phyloP scores from a whole-genome alignment of 2,113 vertebrate species.

The Labeo rohita region DNA sequence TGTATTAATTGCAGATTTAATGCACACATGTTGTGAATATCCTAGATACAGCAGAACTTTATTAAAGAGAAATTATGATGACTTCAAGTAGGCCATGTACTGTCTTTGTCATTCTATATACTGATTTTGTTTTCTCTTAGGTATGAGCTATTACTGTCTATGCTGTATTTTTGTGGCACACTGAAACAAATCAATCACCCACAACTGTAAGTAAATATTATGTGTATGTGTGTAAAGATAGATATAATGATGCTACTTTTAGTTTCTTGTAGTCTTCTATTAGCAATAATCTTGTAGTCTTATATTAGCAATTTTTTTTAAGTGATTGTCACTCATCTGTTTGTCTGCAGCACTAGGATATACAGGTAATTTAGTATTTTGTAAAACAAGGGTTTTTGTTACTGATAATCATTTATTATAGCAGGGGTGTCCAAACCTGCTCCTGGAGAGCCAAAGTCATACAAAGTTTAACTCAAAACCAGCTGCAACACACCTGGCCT shows the following conservation, averaged over 20 bases:
- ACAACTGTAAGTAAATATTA: neutral
- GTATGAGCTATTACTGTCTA: neutral
- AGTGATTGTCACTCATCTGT: neutral
- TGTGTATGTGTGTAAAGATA: neutral
- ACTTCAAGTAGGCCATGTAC: neutral
- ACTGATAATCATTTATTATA: no score
- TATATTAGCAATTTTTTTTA: no score
- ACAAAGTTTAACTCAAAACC: no score
- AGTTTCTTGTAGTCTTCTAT: neutral
- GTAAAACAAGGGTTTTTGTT: no score
- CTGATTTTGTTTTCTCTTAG: neutral
- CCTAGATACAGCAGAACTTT: no score
- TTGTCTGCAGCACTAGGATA: neutral
- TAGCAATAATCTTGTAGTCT: neutral
- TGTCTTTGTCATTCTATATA: neutral
- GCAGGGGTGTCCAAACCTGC: no score
- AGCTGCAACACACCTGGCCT: no score
- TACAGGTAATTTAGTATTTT: neutral
- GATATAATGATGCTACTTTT: neutral
- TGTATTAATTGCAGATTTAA: no score
- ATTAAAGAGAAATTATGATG: no score
- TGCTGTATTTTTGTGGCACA: neutral
- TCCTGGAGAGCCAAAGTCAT: no score
- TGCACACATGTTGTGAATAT: no score
- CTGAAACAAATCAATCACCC: neutral